Evolutionary conservation across 2,888 invertebrate genomes (phyloP).

Genomic region (Silvanus unidentatus): DNA sequence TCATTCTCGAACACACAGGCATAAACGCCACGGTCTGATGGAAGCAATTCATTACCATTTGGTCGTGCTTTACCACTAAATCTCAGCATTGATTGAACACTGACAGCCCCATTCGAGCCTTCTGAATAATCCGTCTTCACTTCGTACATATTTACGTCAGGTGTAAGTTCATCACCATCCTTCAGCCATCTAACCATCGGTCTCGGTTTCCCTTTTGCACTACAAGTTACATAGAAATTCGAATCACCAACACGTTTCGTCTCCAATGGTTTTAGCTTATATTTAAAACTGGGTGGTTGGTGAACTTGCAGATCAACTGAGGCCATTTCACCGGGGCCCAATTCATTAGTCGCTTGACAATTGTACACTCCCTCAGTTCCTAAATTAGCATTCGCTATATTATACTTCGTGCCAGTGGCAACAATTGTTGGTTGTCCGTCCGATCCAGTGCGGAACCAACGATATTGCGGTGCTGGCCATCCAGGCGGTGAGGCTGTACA

Average conservation of each 20-base stretch:
- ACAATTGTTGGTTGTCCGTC: conserved; percentile 61
- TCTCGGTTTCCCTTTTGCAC: conserved; percentile 82
- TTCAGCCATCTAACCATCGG: conserved; percentile 83
- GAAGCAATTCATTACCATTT: conserved; percentile 68
- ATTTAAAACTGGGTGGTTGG: conserved; percentile 80
- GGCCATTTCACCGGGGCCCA: conserved; percentile 80
- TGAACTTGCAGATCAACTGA: conserved; percentile 80
- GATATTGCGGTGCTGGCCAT: conserved; percentile 86
- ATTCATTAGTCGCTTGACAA: conserved; percentile 84
- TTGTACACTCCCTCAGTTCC: conserved; percentile 84
- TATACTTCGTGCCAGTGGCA: conserved; percentile 75
- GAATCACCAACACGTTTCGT: conserved; percentile 73
- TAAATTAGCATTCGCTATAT: conserved; percentile 77
- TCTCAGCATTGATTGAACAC: conserved; percentile 74
- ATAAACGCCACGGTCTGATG: conserved; percentile 81
- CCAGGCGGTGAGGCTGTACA: conserved; percentile 86
- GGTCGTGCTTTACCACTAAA: conserved; percentile 77
- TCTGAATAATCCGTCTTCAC: conserved; percentile 73
- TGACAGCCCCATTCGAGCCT: conserved; percentile 71
- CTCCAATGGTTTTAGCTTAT: conserved; percentile 75
- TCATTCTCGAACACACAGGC: conserved; percentile 85
- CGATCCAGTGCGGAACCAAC: conserved; percentile 79
- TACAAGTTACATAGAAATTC: conserved; percentile 75
- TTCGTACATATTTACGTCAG: conserved; percentile 73
- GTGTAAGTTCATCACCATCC: conserved; percentile 72